Conservation (phyloP, 2,797 vertebrate species). For the Bovichtus variegatus region DNA sequence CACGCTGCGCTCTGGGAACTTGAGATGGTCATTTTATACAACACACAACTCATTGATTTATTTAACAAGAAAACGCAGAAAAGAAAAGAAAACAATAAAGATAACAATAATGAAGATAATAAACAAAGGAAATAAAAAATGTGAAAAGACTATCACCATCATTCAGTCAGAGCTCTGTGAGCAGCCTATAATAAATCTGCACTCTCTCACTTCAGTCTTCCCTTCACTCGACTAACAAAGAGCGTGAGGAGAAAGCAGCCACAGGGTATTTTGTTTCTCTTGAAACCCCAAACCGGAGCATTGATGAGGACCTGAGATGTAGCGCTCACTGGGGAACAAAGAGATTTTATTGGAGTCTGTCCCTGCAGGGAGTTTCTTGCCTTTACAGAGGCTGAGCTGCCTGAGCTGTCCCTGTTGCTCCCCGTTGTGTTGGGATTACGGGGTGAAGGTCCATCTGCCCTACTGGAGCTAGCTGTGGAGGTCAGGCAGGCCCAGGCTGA, state of each 20-base stretch:
- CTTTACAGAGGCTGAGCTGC: conserved; percentile 65
- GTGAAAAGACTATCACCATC: conserved; percentile 10
- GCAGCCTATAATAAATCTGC: conserved; percentile 58
- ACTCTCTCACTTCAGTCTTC: conserved; percentile 17
- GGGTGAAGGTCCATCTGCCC: conserved; percentile 71
- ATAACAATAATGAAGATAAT: no score
- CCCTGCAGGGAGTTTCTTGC: conserved; percentile 72
- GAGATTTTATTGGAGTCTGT: conserved; percentile 76
- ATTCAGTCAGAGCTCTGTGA: conserved; percentile 21
- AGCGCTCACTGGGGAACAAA: conserved; percentile 74
- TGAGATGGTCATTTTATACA: not conserved
- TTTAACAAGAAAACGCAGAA: no score
- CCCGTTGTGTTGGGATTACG: conserved; percentile 72
- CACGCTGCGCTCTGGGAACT: not conserved
- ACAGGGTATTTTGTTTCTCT: conserved; percentile 60
- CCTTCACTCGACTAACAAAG: conserved; percentile 45
- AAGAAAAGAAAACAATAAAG: no score
- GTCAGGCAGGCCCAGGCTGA: conserved; percentile 63
- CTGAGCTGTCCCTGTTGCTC: conserved; percentile 57
- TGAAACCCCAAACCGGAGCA: conserved; percentile 64
- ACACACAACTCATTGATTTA: not conserved
- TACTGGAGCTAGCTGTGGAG: conserved; percentile 51
- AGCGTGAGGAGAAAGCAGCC: conserved; percentile 48
- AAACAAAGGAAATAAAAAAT: not conserved
- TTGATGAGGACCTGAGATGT: conserved; percentile 72